Base-by-base conservation (phyloP, 1,140 invertebrate species). In the Lucilia sericata region DNA sequence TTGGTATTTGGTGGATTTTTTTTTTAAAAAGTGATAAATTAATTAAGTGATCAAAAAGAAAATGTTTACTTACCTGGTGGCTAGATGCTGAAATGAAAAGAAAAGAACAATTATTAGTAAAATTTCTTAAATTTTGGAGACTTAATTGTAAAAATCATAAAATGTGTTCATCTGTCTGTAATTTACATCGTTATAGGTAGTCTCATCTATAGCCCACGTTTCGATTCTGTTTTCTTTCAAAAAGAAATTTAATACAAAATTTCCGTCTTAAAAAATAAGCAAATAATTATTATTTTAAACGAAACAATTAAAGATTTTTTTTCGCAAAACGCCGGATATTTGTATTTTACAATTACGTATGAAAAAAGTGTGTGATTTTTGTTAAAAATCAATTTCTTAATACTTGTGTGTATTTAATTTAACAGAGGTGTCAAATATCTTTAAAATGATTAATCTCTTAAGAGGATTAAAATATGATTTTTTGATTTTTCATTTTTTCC, bases 391-490 rank as follows among this genome's bases (percentile, higher is more conserved):
- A 7, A 60, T 70, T 70, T 70, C n/a, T 10, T 70, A 70, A 70
- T n/a, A 70, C 65, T 70, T n/a, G n/a, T 70, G 65, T 70, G 9
- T 42, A 42, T 70, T 70, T 25, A 70, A 70, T 70, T 19, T 19
- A 70, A 21, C 65, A 21, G 19, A 70, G 65, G 65, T 70, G 65
- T 70, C 65, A 70, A 70, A 70, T 70, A 21, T 70, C 65, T 70
- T 5, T 70, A 70, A 60, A 70, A 70, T 70, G 19, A 70, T 25
- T 70, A 70, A 70, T 70, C 65, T n/a, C 65, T 21, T 70, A 70
- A 70, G 65, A 70, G 65, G 65, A 70, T 70, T 70, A 70, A 70
- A 70, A 70, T 70, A 70, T 21, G 65, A 70, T 70, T 70, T 70
- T 70, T 21, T 70, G 17, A 19, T 70, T 70, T 70, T 70, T 70